These are phyloP conservation scores for Machimus rusticus DNA, from an alignment of 2,888 invertebrate species.

Conservation along the genomic window DNA sequence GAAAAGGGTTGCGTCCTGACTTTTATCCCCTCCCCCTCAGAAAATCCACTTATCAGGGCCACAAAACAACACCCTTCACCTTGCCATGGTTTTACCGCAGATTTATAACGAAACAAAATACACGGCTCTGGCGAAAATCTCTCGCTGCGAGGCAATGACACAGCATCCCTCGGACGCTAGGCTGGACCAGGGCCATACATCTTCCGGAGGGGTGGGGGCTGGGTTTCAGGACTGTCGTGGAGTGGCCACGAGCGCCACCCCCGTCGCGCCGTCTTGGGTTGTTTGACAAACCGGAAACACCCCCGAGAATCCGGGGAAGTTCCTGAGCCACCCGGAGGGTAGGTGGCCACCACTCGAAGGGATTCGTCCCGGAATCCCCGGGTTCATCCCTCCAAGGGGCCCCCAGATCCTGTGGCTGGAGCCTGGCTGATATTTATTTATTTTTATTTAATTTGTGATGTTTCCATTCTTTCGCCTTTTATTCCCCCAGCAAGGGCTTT, in stretches of 20 bases:
- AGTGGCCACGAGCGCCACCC: not conserved
- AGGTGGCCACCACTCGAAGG: not conserved
- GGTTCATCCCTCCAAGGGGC: not conserved
- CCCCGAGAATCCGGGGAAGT: not conserved
- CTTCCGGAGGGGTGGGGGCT: not conserved
- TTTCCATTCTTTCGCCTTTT: not conserved
- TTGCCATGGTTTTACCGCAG: not conserved
- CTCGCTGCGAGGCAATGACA: not conserved
- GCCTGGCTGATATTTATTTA: not conserved
- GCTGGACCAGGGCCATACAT: not conserved
- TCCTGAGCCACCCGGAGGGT: not conserved
- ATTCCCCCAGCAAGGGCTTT: not conserved
- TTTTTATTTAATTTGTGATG: not conserved
- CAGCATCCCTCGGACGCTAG: not conserved
- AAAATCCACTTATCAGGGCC: not conserved
- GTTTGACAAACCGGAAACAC: not conserved
- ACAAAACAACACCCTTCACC: not conserved
- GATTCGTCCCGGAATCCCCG: not conserved
- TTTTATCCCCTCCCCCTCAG: not conserved
- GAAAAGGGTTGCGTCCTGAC: not conserved
- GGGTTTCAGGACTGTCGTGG: not conserved
- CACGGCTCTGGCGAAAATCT: not conserved
- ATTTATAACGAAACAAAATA: not conserved
- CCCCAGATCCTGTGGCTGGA: not conserved
- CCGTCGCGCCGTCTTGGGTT: not conserved